Conservation (phyloP, 2,113 vertebrate genomes). For the Camelus dromedarius region DNA sequence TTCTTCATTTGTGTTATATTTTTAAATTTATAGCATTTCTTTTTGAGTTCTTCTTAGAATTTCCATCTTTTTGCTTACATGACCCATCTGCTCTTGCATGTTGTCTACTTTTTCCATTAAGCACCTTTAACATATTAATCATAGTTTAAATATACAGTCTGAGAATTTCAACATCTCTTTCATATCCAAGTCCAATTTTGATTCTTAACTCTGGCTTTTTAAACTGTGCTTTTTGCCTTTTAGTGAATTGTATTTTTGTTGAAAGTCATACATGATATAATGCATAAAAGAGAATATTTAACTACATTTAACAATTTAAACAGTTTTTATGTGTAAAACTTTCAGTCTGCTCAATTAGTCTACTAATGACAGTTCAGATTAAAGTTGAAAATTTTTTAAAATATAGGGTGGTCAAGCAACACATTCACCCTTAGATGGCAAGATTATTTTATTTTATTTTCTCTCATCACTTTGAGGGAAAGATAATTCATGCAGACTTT, state of each 20-base stretch:
- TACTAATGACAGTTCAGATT: background rate
- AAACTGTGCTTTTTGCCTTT: background rate
- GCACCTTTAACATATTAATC: background rate
- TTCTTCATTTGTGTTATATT: background rate
- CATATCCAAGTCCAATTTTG: background rate
- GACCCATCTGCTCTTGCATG: background rate
- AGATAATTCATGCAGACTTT: background rate
- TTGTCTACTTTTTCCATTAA: background rate
- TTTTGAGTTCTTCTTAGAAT: background rate
- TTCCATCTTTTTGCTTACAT: background rate
- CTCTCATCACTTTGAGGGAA: background rate
- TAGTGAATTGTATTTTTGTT: background rate
- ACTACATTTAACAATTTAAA: slow-evolving; percentile 4
- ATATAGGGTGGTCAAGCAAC: background rate
- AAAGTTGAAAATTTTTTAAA: background rate
- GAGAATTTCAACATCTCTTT: background rate
- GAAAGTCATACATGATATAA: background rate
- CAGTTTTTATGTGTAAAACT: background rate
- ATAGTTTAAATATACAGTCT: background rate
- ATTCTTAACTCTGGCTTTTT: background rate
- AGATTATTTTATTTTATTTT: background rate
- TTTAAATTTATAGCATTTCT: background rate
- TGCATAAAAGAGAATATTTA: background rate
- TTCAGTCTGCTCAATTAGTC: background rate
- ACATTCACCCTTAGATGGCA: background rate